Percentiles rank a stretch among this genome's conserved stretches.
Conservation (phyloP, 2,113 vertebrate genomes). For the Phaethon lepturus region DNA sequence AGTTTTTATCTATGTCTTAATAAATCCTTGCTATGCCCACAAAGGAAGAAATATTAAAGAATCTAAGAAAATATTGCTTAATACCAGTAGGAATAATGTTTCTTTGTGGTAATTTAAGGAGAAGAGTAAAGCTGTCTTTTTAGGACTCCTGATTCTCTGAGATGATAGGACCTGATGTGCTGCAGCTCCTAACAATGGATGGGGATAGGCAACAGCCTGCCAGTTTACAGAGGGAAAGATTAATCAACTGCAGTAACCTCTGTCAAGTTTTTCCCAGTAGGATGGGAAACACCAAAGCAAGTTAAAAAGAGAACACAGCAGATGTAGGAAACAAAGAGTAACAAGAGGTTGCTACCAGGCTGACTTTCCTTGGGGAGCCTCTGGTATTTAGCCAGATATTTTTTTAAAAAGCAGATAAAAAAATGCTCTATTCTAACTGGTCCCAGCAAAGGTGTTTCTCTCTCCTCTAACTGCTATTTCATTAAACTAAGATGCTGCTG, state of each 20-base stretch:
- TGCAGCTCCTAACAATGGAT: background rate
- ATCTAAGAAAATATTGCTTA: background rate
- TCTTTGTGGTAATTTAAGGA: background rate
- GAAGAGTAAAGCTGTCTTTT: background rate
- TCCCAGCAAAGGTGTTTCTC: background rate
- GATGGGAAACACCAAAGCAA: background rate
- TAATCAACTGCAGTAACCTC: background rate
- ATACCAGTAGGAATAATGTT: background rate
- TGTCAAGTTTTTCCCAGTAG: background rate
- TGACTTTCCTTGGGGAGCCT: background rate
- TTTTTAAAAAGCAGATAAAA: background rate
- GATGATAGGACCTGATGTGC: background rate
- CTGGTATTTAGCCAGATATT: background rate
- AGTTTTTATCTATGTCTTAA: background rate
- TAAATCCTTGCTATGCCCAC: background rate
- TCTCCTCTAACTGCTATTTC: background rate
- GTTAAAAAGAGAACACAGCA: background rate
- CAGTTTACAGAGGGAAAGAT: background rate
- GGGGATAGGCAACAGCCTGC: background rate
- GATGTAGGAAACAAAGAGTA: background rate
- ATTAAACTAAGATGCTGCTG: background rate
- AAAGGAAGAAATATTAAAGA: background rate
- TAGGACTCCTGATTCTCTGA: accelerated
- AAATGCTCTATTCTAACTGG: background rate
- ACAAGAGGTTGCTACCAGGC: background rate